phyloP scores from a whole-genome alignment of 2,888 invertebrate genomes.

The Drosophila mulleri region DNA sequence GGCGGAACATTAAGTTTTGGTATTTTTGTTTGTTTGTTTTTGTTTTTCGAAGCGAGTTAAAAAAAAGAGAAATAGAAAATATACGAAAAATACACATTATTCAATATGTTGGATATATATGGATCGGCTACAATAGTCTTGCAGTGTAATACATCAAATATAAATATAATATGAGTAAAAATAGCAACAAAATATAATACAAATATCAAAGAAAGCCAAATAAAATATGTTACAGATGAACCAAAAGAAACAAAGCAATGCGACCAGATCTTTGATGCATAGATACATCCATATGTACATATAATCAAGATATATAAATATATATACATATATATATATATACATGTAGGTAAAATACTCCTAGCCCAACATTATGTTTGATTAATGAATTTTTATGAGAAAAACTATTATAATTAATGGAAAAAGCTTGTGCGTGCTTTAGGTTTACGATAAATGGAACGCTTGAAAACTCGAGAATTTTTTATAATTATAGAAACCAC shows the following conservation, averaged over 20 bases:
- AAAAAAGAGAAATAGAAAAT: constrained; percentile 85
- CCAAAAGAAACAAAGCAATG: constrained; percentile 40
- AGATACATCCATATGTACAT: constrained; percentile 19
- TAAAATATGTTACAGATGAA: constrained; percentile 32
- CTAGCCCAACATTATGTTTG: constrained; percentile 28
- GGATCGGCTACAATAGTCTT: constrained; percentile 59
- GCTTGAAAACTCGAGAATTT: not conserved
- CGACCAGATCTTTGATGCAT: constrained; percentile 34
- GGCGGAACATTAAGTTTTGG: constrained; percentile 79
- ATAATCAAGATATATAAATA: constrained; percentile 5
- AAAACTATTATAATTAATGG: constrained; percentile 27
- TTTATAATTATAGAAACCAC: constrained; percentile 35
- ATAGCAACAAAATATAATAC: constrained; percentile 45
- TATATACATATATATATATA: constrained; percentile 3
- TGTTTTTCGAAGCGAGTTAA: constrained; percentile 82
- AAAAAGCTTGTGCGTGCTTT: constrained; percentile 38
- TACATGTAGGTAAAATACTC: constrained; percentile 19
- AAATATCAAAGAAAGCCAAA: constrained; percentile 31
- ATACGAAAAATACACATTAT: constrained; percentile 83
- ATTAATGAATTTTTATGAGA: constrained; percentile 21
- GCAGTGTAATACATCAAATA: constrained; percentile 51
- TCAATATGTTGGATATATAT: constrained; percentile 75
- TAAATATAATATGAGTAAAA: constrained; percentile 47
- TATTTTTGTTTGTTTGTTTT: constrained; percentile 29
- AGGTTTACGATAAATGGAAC: constrained; percentile 20